phyloP scores from a whole-genome alignment of 2,888 invertebrate genomes.

The Sinohyriopsis cumingii region DNA sequence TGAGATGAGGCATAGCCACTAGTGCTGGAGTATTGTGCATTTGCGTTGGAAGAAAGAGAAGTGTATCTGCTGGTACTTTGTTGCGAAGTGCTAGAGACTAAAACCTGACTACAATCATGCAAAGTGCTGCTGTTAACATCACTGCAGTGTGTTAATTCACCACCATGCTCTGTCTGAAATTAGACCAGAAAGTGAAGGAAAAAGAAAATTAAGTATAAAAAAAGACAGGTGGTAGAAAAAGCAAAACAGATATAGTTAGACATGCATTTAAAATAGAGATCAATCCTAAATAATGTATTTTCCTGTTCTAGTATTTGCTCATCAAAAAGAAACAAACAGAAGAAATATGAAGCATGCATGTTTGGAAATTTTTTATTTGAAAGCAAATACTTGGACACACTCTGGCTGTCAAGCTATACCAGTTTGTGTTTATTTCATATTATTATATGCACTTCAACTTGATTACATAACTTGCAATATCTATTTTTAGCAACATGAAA shows the following conservation, averaged over 20 bases:
- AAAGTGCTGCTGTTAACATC: constrained; percentile 1
- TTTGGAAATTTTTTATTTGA: no score
- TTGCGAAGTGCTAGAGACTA: background rate
- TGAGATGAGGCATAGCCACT: constrained; percentile 17
- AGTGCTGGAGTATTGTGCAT: constrained; percentile 1
- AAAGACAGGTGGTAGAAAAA: background rate
- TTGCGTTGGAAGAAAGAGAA: background rate
- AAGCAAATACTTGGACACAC: no score
- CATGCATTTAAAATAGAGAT: no score
- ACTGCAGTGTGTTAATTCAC: constrained; percentile 12
- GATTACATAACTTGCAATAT: no score
- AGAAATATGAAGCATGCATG: no score
- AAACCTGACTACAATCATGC: background rate
- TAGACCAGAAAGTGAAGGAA: constrained; percentile 18
- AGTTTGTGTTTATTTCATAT: no score
- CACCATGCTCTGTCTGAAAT: constrained; percentile 34
- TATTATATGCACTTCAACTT: no score
- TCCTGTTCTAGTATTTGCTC: no score
- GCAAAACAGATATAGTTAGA: background rate
- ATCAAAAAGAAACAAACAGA: no score
- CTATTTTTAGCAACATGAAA: no score
- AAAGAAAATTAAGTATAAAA: constrained; percentile 10
- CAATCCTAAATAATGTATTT: no score
- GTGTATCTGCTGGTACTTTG: background rate
- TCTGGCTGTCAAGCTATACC: no score